Evolutionary conservation across 2,888 invertebrate genomes (phyloP).

Genomic region (Mimumesa dahlbomi): DNA sequence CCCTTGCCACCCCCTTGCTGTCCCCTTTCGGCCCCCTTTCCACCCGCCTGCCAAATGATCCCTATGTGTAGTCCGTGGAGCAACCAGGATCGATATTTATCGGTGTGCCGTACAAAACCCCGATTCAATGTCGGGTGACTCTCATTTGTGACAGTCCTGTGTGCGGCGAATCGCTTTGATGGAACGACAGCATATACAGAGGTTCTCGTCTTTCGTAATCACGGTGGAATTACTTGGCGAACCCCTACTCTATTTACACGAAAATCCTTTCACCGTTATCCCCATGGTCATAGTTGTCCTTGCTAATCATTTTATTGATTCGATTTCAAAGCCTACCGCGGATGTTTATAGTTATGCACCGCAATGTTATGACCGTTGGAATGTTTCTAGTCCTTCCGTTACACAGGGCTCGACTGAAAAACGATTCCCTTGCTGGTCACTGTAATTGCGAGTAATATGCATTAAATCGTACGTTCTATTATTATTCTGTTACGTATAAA

Average conservation of each 20-base stretch:
- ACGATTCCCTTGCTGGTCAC: no score
- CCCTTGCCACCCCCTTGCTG: no score
- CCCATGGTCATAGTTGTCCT: background rate
- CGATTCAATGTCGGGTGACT: conserved; percentile 23
- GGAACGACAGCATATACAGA: conserved; percentile 25
- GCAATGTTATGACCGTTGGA: no score
- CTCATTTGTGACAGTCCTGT: conserved; percentile 39
- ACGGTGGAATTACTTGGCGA: conserved; percentile 41
- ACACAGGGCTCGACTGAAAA: background rate
- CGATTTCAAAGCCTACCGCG: conserved; percentile 38
- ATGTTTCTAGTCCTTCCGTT: background rate
- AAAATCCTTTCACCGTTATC: conserved; percentile 38
- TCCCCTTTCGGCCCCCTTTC: background rate
- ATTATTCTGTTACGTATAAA: background rate
- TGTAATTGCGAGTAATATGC: no score
- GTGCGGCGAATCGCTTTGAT: conserved; percentile 55
- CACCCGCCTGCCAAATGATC: conserved; percentile 25
- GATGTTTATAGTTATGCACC: conserved; percentile 10
- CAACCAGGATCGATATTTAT: conserved; percentile 58
- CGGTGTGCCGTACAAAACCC: conserved; percentile 38
- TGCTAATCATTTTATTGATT: conserved; percentile 35
- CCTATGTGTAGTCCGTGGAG: conserved; percentile 31
- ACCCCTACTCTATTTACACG: conserved; percentile 29
- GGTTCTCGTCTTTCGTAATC: conserved; percentile 56
- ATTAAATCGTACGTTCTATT: background rate